phyloP scores from a whole-genome alignment of 2,797 vertebrate species.

The Neopelma chrysocephalum region DNA sequence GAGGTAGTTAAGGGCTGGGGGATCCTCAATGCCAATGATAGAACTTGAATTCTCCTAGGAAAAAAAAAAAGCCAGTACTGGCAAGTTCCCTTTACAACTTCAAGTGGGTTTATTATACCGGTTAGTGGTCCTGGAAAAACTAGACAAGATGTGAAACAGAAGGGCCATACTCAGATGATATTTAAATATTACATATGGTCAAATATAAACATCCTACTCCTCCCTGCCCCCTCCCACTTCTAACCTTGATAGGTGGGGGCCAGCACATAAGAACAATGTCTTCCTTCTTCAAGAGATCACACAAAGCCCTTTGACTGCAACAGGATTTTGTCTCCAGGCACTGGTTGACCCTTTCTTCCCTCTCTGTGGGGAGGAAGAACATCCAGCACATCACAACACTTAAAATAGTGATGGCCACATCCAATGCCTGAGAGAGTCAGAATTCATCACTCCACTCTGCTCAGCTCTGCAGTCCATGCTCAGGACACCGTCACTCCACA shows the following conservation, averaged over 20 bases:
- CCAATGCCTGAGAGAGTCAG: rapidly evolving
- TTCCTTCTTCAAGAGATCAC: not conserved
- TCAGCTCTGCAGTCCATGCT: not conserved
- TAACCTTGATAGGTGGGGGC: not conserved
- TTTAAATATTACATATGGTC: not conserved
- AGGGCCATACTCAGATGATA: not conserved
- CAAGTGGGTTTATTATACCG: not conserved
- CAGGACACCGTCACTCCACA: not conserved
- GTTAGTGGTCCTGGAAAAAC: not conserved
- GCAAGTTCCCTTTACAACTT: not conserved
- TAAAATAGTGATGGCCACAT: not conserved
- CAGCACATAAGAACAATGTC: not conserved
- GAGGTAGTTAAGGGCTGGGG: not conserved
- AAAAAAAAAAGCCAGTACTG: not conserved
- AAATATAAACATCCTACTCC: not conserved
- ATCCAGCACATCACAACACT: not conserved
- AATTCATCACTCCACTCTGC: not conserved
- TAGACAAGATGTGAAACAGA: not conserved
- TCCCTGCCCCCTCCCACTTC: not conserved
- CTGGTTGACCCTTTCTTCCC: not conserved
- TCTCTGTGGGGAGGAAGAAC: not conserved
- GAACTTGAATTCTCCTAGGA: not conserved
- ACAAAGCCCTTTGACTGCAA: not conserved
- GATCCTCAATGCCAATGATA: not conserved
- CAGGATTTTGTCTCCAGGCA: not conserved